Base-by-base conservation (phyloP, 2,797 vertebrate genomes). In the Oreonectes daqikongensis region DNA sequence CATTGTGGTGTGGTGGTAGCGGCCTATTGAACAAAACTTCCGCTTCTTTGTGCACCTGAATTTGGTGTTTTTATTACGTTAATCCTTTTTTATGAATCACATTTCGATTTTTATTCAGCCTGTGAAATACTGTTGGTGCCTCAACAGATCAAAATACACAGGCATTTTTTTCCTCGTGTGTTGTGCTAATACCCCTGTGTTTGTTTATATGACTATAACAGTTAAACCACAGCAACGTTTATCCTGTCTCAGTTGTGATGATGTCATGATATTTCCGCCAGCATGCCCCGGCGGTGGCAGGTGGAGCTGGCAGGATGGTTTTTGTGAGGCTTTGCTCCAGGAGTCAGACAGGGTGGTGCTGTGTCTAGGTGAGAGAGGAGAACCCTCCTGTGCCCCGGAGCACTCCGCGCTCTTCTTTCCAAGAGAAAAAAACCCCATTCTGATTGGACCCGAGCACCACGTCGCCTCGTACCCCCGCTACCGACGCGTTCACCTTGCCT, bases 391-490 rank as follows among this genome's bases (percentile, higher is more conserved):
- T 86, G 90, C 88, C 91, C 89, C 84, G 82, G 78, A 86, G 91
- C 89, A 44, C 85, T 85, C 73, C 81, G 82, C 86, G 90, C 88
- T 85, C 84, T 57, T 35, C 22, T 20, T 71, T 12, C 40, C 18
- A 48, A 63, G 44, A 69, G 60, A 60, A 68, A 78, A 81, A 84
- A 79, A 80, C 80, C 64, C 84, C 86, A 82, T 86, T 86, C 83
- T 90, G 90, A 92, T 92, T 91, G 92, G 90, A 91, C 90, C 87
- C 84, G 84, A 88, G 88, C 86, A 85, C 86, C 89, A 85, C 76
- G 87, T 84, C n/a, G n/a, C n/a, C n/a, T n/a, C n/a, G n/a, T n/a
- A n/a, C n/a, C n/a, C n/a, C n/a, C n/a, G n/a, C n/a, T n/a, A n/a
- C n/a, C 88, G 80, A 86, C 88, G 84, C 89, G 38, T 88, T 92